A percentile compares a stretch with the other conserved stretches of the same genome.
Conservation (phyloP, 2,888 invertebrate genomes). For the Sphaeridia pumilis region DNA sequence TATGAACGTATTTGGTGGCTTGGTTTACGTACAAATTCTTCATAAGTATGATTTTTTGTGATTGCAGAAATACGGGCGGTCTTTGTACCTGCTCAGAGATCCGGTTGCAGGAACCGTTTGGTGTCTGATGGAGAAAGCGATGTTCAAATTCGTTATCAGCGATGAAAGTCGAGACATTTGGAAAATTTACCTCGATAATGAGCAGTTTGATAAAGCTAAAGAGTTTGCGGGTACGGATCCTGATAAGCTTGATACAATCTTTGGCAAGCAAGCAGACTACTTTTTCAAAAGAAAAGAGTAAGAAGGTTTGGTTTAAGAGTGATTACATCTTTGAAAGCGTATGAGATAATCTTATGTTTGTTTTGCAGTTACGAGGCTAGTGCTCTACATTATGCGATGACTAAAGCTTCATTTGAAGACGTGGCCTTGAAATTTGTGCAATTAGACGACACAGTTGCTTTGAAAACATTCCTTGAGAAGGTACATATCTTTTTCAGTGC, state of each 20-base stretch:
- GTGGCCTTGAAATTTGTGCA: constrained; percentile 83
- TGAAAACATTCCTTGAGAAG: constrained; percentile 74
- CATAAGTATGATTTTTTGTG: constrained; percentile 17
- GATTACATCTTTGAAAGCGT: no score
- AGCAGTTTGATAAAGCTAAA: constrained; percentile 75
- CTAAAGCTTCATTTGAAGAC: constrained; percentile 85
- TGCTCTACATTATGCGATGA: constrained; percentile 78
- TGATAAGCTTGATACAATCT: constrained; percentile 66
- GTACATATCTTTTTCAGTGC: no score
- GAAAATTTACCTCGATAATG: constrained; percentile 75
- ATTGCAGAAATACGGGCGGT: constrained; percentile 55
- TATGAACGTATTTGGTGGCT: background rate
- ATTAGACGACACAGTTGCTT: constrained; percentile 64
- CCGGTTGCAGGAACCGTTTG: constrained; percentile 63
- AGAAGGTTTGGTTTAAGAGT: no score
- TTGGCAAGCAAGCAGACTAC: constrained; percentile 77
- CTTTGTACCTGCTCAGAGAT: constrained; percentile 71
- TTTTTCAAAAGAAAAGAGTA: constrained; percentile 62
- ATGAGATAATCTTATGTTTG: no score
- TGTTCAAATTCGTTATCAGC: constrained; percentile 73
- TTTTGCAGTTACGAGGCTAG: constrained; percentile 56
- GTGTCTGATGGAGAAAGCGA: constrained; percentile 69
- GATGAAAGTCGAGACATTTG: constrained; percentile 77
- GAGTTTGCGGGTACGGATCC: constrained; percentile 70
- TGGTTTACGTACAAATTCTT: background rate